A percentile compares a stretch with the other conserved stretches of the same genome.
Conservation (phyloP, 2,113 vertebrate species). For the Barbus barbus region DNA sequence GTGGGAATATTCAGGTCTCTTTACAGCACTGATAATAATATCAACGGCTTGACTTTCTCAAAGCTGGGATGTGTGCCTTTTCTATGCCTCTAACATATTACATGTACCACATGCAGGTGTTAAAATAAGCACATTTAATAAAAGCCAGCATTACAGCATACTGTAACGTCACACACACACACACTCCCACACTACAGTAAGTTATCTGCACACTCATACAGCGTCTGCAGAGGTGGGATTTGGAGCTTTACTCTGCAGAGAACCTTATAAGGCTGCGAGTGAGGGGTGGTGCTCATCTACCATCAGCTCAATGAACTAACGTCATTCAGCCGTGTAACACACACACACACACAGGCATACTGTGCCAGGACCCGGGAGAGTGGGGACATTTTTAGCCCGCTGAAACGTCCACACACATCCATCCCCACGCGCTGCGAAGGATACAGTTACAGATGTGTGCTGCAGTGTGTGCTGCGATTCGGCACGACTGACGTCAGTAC, state of each 20-base stretch:
- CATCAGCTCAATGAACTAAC: conserved; percentile 51
- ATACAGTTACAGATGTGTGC: conserved; percentile 59
- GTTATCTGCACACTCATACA: conserved; percentile 37
- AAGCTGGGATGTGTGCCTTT: background rate
- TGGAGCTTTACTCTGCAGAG: conserved; percentile 42
- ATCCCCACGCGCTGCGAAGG: conserved; percentile 29
- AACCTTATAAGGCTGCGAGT: conserved; percentile 54
- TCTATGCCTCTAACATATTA: background rate
- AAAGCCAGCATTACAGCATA: background rate
- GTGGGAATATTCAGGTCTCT: background rate
- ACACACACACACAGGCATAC: conserved; percentile 6
- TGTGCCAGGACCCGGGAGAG: conserved; percentile 27
- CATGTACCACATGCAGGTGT: background rate
- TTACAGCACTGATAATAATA: background rate
- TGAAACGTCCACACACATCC: conserved; percentile 22
- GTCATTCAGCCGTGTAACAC: conserved; percentile 46
- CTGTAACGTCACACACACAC: background rate
- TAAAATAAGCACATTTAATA: background rate
- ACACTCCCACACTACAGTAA: conserved; percentile 9
- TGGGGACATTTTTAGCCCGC: conserved; percentile 50
- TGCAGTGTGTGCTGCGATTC: conserved; percentile 46
- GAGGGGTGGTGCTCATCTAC: conserved; percentile 50
- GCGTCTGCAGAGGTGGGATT: conserved; percentile 13
- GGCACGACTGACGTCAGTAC: conserved; percentile 55
- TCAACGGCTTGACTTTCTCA: background rate